A percentile compares a stretch with the other conserved stretches of the same genome.
Evolutionary conservation across 2,113 vertebrate genomes (phyloP).

Genomic region (Ailurus styani): DNA sequence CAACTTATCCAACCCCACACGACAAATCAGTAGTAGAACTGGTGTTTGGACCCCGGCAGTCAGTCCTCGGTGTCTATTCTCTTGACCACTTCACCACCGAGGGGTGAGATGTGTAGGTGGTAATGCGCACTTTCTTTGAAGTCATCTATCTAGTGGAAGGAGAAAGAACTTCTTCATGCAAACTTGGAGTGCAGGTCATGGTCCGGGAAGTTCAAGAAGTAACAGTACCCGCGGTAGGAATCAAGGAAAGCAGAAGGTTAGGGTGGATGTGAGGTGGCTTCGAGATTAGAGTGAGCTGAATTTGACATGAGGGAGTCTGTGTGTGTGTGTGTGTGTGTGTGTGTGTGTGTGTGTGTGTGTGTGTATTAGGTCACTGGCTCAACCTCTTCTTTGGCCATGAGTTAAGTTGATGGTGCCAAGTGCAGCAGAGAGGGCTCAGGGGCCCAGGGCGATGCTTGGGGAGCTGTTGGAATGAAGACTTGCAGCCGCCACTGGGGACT

Average conservation of each 20-base stretch:
- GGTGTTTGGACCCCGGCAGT: background rate
- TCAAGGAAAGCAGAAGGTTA: background rate
- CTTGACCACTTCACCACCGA: accelerated
- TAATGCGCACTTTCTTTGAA: background rate
- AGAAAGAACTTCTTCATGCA: background rate
- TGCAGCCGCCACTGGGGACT: accelerated
- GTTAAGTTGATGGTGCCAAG: background rate
- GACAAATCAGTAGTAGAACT: background rate
- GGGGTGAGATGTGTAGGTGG: accelerated
- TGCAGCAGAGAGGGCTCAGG: background rate
- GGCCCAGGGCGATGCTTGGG: too few relatives aligned
- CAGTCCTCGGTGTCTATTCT: accelerated
- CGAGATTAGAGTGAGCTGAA: background rate
- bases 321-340: accelerated
- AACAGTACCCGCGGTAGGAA: background rate
- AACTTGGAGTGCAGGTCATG: background rate
- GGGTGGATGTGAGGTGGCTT: too few relatives aligned
- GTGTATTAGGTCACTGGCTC: background rate
- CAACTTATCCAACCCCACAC: accelerated
- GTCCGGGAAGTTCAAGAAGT: background rate
- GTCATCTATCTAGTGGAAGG: background rate
- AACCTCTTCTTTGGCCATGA: background rate
- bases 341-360: accelerated
- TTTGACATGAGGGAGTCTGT: background rate
- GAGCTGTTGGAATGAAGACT: background rate